A percentile compares a stretch with the other conserved stretches of the same genome.
These are phyloP conservation scores for Bursaphelenchus okinawaensis DNA, from an alignment of 2,888 invertebrate genomes.

Conservation along the genomic window DNA sequence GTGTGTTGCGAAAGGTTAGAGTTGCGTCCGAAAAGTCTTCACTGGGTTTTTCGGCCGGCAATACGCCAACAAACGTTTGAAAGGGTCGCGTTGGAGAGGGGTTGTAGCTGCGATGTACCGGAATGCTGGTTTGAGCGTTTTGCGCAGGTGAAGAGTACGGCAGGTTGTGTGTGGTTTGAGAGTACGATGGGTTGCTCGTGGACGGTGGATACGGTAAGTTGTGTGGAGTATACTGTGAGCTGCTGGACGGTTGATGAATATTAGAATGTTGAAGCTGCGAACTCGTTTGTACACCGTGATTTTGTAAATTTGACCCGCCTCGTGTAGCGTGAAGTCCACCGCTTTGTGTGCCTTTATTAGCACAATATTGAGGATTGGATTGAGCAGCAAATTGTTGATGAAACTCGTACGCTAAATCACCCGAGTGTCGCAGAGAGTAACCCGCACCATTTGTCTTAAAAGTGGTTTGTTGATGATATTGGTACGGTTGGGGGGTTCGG, in stretches of 20 bases:
- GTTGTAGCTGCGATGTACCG: neutral
- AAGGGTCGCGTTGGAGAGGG: neutral
- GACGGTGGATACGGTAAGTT: neutral
- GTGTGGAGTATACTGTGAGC: neutral
- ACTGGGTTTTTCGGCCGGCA: neutral
- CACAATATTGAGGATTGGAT: too few relatives aligned
- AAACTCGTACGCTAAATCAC: neutral
- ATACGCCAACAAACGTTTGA: neutral
- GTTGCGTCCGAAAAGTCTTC: slow-evolving; percentile 9
- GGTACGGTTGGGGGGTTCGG: slow-evolving; percentile 12
- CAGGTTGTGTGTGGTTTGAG: too few relatives aligned
- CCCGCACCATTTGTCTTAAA: neutral
- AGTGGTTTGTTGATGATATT: slow-evolving; percentile 2
- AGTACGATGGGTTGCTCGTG: too few relatives aligned
- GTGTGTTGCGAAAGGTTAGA: neutral
- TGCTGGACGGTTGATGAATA: neutral
- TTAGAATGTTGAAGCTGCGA: neutral
- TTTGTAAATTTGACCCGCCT: neutral
- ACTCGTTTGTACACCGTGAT: neutral
- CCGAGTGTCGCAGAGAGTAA: neutral
- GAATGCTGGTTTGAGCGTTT: neutral
- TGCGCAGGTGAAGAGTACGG: too few relatives aligned
- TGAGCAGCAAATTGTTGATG: neutral
- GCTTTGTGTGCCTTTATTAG: too few relatives aligned
- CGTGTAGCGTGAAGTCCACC: too few relatives aligned